These are phyloP conservation scores for Champsocephalus gunnari DNA, from an alignment of 2,797 vertebrate genomes.

Conservation along the genomic window DNA sequence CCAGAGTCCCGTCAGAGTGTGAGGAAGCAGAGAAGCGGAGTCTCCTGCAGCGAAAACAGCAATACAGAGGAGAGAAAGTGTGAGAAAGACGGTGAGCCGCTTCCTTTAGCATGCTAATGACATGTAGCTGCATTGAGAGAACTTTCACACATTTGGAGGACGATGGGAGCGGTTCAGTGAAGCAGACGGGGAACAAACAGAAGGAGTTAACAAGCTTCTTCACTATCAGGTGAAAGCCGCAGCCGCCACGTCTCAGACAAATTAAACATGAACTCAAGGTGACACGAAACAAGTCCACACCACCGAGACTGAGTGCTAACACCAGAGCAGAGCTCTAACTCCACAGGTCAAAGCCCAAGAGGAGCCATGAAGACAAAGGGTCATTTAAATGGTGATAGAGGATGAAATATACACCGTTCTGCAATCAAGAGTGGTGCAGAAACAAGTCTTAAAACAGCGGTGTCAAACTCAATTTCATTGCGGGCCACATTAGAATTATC, in stretches of 20 bases:
- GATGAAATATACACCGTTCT: no score
- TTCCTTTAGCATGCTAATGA: constrained; percentile 44
- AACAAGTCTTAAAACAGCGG: no score
- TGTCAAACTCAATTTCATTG: no score
- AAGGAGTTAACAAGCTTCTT: constrained; percentile 12
- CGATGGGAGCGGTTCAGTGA: neutral
- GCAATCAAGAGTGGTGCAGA: no score
- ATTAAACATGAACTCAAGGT: constrained; percentile 19
- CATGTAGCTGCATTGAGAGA: neutral
- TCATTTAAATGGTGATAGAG: no score
- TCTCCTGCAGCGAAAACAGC: constrained; percentile 9
- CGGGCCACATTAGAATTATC: no score
- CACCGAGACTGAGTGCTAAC: neutral
- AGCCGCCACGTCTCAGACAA: neutral
- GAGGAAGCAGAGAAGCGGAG: constrained; percentile 24
- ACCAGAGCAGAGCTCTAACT: neutral
- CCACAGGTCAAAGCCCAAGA: neutral
- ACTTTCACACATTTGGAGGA: constrained; percentile 22
- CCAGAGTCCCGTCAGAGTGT: neutral
- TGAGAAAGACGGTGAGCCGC: neutral
- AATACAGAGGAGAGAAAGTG: neutral
- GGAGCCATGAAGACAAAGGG: no score
- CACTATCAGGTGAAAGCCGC: constrained; percentile 16
- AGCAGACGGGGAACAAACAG: neutral
- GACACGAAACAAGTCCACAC: neutral